Evolutionary conservation across 2,888 invertebrate species (phyloP), one percentile per base, ranked within the genome.

Genomic region (Tetheella fluctuosa): DNA sequence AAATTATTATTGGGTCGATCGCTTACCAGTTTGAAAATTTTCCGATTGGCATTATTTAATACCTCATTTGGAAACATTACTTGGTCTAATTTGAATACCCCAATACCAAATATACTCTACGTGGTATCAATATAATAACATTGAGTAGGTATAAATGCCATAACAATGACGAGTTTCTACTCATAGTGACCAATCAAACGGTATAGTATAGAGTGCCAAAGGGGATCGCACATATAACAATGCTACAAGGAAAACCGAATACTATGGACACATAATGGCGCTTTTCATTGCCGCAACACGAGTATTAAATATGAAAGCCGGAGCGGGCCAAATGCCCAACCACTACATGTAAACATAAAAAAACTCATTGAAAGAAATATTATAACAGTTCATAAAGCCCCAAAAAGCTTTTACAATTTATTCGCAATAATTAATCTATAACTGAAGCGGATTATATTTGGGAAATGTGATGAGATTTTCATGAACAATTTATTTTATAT

Each of bases 221-320:
- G 61, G 64, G 70, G 63, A 60, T 62, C 59, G 53, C 55, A 62
- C 61, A 61, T 64, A 65, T 71, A 69, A 68, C 57, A 34, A 23
- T 55, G 13, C 23, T 37, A n/a, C 54, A 10, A 65, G 60, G 65
- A 64, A 67, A 69, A 67, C 68, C 64, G 66, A 76, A 76, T 10
- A 28, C 74, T 68, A 64, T 72, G 72, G 67, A 71, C 62, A 30
- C 28, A 72, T 73, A 75, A 75, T 76, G 30, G 65, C 60, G 63
- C 64, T 73, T 76, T 77, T 75, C 72, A 75, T 65, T 64, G 66
- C 75, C 70, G 78, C 79, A 76, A 74, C 72, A 65, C 62, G 61
- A 67, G 67, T 72, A 80, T 83, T 81, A 81, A 84, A 82, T 80
- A 83, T 83, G 80, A 82, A 79, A 67, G 55, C 67, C 67, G 64